Percentiles rank a stretch among this genome's conserved stretches.
These are phyloP conservation scores for Diplosoma virens DNA, from an alignment of 23 tunicate genomes.

Conservation along the genomic window DNA sequence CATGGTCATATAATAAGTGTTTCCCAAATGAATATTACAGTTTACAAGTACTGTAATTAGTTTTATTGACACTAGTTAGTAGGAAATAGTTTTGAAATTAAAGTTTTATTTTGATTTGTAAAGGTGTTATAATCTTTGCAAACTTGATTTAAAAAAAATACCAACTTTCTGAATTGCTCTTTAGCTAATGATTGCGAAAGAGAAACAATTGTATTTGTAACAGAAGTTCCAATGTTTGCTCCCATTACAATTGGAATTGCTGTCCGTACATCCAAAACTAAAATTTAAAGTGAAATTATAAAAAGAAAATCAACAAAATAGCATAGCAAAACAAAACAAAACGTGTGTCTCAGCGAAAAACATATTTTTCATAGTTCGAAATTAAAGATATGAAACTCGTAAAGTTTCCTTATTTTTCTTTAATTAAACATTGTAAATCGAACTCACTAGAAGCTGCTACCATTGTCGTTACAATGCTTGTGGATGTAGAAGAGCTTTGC, in stretches of 20 bases:
- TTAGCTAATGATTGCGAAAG: constrained; percentile 59
- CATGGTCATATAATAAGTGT: too few species aligned
- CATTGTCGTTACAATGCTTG: constrained; percentile 90
- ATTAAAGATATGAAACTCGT: neutral
- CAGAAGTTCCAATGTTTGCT: constrained; percentile 84
- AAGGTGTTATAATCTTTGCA: too few species aligned
- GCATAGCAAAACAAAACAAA: neutral
- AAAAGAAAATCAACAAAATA: neutral
- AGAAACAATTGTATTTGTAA: constrained; percentile 80
- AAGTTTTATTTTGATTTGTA: too few species aligned
- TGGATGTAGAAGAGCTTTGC: constrained; percentile 95
- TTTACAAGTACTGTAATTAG: too few species aligned
- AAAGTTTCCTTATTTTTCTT: neutral
- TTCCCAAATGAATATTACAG: too few species aligned
- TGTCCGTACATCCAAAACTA: constrained; percentile 50
- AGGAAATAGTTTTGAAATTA: too few species aligned
- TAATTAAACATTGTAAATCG: neutral
- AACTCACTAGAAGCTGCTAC: constrained; percentile 74
- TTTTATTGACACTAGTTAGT: too few species aligned
- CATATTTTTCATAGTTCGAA: neutral
- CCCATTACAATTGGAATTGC: constrained; percentile 92
- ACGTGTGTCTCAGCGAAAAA: neutral
- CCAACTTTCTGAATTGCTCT: constrained; percentile 57
- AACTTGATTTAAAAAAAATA: too few species aligned
- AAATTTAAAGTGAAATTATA: neutral